phyloP scores from a whole-genome alignment of 1,140 invertebrate genomes.

The Gryllus bimaculatus region DNA sequence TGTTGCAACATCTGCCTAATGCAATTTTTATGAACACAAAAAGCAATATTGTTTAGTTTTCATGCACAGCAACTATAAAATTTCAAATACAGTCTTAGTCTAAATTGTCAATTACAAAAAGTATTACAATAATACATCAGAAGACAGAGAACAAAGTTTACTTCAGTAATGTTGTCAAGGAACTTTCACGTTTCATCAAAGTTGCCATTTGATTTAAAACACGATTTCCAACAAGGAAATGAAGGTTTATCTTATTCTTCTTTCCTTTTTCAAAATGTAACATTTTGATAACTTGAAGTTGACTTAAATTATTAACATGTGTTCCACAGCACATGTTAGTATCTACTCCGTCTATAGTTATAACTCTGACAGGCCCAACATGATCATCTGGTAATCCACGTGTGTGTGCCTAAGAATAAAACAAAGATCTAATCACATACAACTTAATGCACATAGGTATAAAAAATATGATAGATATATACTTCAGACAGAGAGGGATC shows the following conservation, averaged over 20 bases:
- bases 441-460: too few relatives aligned
- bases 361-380: slow-evolving; percentile 57
- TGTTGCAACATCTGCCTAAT: too few relatives aligned
- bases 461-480: slow-evolving; percentile 14
- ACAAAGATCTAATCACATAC: background rate
- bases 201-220: slow-evolving; percentile 48
- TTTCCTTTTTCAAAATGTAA: slow-evolving; percentile 59
- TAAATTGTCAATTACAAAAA: background rate
- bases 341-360: slow-evolving; percentile 62
- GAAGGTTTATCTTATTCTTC: slow-evolving; percentile 57
- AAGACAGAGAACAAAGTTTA: slow-evolving; percentile 30
- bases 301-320: slow-evolving; percentile 65
- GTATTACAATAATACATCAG: background rate
- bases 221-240: slow-evolving; percentile 61
- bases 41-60: too few relatives aligned
- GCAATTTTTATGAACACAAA: too few relatives aligned
- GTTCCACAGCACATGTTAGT: slow-evolving; percentile 80
- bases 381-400: slow-evolving; percentile 68
- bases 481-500: slow-evolving; percentile 48
- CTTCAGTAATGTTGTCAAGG: slow-evolving; percentile 57
- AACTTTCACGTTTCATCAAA: slow-evolving; percentile 53
- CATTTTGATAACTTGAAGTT: slow-evolving; percentile 64
- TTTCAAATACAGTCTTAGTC: too few relatives aligned
- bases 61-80: too few relatives aligned
- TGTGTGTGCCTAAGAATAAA: slow-evolving; percentile 38